phyloP scores from a whole-genome alignment of 2,797 vertebrate species.

The Pseudochirops cupreus region DNA sequence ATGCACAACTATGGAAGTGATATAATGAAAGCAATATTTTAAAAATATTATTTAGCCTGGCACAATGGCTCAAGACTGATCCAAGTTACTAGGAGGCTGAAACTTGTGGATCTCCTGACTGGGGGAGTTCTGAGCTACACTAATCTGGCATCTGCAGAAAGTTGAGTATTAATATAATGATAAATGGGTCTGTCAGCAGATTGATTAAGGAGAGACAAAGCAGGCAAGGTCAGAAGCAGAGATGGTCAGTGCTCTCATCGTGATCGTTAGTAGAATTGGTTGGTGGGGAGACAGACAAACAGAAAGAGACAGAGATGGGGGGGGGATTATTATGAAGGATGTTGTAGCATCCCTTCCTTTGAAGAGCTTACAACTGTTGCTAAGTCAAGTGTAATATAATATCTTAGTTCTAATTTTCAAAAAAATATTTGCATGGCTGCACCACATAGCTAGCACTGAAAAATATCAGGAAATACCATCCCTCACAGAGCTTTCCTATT shows the following conservation, averaged over 20 bases:
- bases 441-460: neutral
- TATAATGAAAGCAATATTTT: neutral
- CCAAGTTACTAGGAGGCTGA: neutral
- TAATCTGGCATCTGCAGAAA: neutral
- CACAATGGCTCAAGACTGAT: neutral
- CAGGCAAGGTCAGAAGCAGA: neutral
- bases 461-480: neutral
- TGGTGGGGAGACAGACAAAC: neutral
- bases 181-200: neutral
- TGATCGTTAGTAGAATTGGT: neutral
- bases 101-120: neutral
- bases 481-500: neutral
- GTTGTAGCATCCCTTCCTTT: neutral
- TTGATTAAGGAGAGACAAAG: neutral
- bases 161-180: neutral
- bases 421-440: neutral
- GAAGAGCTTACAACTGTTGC: neutral
- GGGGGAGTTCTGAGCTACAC: neutral
- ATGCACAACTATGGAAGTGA: neutral
- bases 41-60: neutral
- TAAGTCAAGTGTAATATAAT: neutral
- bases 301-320: neutral
- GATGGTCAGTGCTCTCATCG: neutral
- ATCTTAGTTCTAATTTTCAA: neutral
- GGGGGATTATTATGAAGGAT: neutral